These are phyloP conservation scores for Anoura caudifer DNA, from an alignment of 2,113 vertebrate species.

Conservation along the genomic window DNA sequence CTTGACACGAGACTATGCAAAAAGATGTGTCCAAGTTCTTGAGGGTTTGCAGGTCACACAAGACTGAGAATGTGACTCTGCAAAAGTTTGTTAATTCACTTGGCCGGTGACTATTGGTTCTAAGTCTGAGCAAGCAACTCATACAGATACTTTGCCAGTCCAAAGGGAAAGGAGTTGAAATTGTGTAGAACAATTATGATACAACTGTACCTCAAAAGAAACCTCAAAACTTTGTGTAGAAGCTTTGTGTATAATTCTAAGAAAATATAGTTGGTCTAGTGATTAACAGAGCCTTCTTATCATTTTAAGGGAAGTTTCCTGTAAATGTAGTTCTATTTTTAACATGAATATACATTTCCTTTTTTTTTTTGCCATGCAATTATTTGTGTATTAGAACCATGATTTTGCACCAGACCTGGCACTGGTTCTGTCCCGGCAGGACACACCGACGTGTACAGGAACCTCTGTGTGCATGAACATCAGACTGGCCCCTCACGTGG, in stretches of 20 bases:
- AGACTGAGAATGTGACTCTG: neutral
- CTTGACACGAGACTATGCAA: neutral
- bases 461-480: neutral
- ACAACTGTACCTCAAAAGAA: neutral
- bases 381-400: neutral
- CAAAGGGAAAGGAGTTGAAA: neutral
- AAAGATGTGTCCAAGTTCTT: neutral
- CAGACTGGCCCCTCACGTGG: neutral
- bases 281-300: neutral
- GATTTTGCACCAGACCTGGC: neutral
- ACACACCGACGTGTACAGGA: neutral
- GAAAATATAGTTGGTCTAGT: neutral
- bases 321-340: neutral
- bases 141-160: neutral
- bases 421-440: neutral
- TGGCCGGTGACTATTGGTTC: neutral
- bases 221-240: neutral
- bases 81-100: neutral
- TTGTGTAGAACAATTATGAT: neutral
- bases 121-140: neutral
- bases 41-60: neutral
- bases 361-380: neutral
- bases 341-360: neutral
- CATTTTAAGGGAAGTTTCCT: neutral
- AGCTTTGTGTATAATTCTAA: neutral